A percentile compares a stretch with the other conserved stretches of the same genome.
phyloP scores from a whole-genome alignment of 2,113 vertebrate species.

The Tetrax tetrax region DNA sequence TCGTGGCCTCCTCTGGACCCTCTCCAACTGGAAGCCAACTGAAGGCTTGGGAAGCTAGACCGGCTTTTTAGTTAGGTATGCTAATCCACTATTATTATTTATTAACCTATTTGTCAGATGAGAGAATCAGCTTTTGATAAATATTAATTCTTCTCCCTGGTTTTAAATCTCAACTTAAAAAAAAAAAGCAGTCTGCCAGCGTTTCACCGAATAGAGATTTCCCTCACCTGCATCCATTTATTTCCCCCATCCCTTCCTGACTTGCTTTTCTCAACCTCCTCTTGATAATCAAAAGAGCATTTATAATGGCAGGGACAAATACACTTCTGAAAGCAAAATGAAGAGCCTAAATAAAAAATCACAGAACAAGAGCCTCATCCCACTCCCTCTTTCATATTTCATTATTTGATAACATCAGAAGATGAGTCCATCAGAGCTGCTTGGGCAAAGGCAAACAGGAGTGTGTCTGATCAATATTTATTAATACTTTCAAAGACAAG shows the following conservation, averaged over 20 bases:
- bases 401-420: conserved; percentile 83
- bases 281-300: conserved; percentile 57
- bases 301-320: conserved; percentile 66
- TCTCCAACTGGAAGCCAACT: background rate
- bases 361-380: conserved; percentile 70
- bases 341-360: conserved; percentile 76
- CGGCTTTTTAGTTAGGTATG: background rate
- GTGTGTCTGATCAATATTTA: conserved; percentile 84
- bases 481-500: conserved; percentile 78
- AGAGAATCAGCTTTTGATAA: background rate
- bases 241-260: background rate
- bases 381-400: conserved; percentile 78
- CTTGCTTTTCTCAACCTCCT: background rate
- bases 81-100: background rate
- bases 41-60: background rate
- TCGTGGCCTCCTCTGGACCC: no score
- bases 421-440: conserved; percentile 73
- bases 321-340: conserved; percentile 68
- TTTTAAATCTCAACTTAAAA: background rate
- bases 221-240: conserved; percentile 16
- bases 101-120: background rate
- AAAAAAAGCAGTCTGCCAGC: background rate
- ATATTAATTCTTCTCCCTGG: background rate
- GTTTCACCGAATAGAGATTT: background rate
- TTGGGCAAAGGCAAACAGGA: conserved; percentile 77